Conservation (phyloP, 1,140 invertebrate species). For the Colletes gigas region DNA sequence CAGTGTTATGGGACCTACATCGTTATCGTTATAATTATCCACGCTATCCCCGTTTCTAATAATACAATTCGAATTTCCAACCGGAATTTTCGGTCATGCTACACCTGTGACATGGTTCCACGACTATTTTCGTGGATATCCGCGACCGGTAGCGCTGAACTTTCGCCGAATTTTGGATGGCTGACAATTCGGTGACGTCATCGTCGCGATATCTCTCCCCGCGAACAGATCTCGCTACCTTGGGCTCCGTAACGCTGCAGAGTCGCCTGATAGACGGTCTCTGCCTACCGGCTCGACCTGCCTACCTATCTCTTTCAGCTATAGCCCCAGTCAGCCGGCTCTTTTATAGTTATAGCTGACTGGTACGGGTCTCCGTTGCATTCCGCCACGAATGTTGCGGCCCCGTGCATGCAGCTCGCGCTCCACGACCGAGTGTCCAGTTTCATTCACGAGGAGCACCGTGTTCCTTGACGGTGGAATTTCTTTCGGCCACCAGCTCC, state of each 20-base stretch:
- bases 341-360: slow-evolving; percentile 45
- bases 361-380: slow-evolving; percentile 66
- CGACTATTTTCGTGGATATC: slow-evolving; percentile 24
- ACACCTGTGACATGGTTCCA: slow-evolving; percentile 38
- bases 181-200: slow-evolving; percentile 29
- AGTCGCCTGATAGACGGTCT: slow-evolving; percentile 48
- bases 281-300: slow-evolving; percentile 46
- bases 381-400: slow-evolving; percentile 45
- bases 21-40: slow-evolving; percentile 20
- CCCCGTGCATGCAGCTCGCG: slow-evolving; percentile 34
- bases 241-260: neutral
- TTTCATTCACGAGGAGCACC: slow-evolving; percentile 72
- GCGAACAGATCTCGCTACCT: neutral
- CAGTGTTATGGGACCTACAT: no score
- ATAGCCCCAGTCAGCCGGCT: slow-evolving; percentile 14
- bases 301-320: slow-evolving; percentile 13
- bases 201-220: neutral
- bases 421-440: slow-evolving; percentile 66
- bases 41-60: slow-evolving; percentile 12
- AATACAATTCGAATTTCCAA: slow-evolving; percentile 12
- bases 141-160: neutral
- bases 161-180: slow-evolving; percentile 23
- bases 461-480: slow-evolving; percentile 50
- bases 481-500: slow-evolving; percentile 40
- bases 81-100: neutral